Conservation (phyloP, 2,113 vertebrate genomes). For the Notarius lentiginosus region DNA sequence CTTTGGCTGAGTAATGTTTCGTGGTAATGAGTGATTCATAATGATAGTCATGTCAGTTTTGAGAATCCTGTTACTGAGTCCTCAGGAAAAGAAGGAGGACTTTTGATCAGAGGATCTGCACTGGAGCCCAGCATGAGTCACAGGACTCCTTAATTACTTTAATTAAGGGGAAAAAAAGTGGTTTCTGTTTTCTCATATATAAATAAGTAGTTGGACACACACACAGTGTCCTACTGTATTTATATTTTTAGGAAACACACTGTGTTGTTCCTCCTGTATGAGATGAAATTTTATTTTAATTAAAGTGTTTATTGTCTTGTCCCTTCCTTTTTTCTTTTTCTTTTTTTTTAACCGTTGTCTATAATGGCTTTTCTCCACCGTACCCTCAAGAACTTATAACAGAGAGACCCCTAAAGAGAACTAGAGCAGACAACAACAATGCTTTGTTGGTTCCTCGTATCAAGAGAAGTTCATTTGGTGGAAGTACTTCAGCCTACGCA, state of each 20-base stretch:
- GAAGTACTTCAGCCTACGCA: too few relatives aligned
- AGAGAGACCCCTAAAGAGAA: too few relatives aligned
- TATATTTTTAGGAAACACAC: neutral
- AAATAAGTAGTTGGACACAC: neutral
- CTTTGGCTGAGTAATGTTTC: constrained; percentile 20
- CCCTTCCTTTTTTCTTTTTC: neutral
- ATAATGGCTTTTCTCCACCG: neutral
- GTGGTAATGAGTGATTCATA: constrained; percentile 28
- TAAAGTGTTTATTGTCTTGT: neutral
- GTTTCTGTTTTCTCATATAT: too few relatives aligned
- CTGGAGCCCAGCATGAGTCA: neutral
- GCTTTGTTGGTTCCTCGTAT: too few relatives aligned
- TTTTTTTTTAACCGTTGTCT: neutral
- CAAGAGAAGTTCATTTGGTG: too few relatives aligned
- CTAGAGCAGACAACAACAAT: too few relatives aligned
- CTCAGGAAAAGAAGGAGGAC: neutral
- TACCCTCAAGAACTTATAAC: too few relatives aligned
- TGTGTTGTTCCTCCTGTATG: neutral
- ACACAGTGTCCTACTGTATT: neutral
- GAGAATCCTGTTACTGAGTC: neutral
- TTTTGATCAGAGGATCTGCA: neutral
- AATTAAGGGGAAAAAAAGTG: too few relatives aligned
- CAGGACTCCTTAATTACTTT: too few relatives aligned
- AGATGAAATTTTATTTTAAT: neutral
- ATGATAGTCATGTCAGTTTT: neutral